These are phyloP conservation scores for Drosophila nannoptera DNA, from an alignment of 1,140 invertebrate species.

Conservation along the genomic window DNA sequence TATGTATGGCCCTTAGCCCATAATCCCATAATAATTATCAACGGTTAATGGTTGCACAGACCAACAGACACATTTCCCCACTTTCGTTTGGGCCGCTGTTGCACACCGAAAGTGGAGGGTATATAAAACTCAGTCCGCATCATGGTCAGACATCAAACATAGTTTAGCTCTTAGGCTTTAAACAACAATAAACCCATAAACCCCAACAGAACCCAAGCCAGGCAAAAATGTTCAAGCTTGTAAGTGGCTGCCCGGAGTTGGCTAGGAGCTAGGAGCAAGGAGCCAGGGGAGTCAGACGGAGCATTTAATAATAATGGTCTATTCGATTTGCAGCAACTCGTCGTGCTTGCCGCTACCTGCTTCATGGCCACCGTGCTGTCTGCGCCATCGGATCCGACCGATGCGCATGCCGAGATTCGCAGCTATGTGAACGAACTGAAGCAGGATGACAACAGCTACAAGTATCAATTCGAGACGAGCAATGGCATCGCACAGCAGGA, in stretches of 20 bases:
- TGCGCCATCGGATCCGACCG: constrained; percentile 54
- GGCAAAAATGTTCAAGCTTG: constrained; percentile 69
- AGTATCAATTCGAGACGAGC: constrained; percentile 81
- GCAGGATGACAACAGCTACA: constrained; percentile 80
- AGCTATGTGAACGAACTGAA: constrained; percentile 66
- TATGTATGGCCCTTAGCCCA: constrained; percentile 17
- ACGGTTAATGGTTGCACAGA: constrained; percentile 52
- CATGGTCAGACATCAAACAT: constrained; percentile 59
- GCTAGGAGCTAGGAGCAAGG: not conserved
- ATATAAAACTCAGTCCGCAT: constrained; percentile 52
- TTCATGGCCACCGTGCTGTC: constrained; percentile 25
- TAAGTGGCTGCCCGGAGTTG: constrained; percentile 41
- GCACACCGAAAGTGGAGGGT: constrained; percentile 31
- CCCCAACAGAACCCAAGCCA: constrained; percentile 47
- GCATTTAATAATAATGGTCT: not conserved
- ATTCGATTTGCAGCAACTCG: constrained; percentile 31
- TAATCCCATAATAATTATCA: constrained; percentile 43
- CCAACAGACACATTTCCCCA: constrained; percentile 31
- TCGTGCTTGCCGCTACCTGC: constrained; percentile 10
- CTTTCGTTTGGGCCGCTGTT: constrained; percentile 44
- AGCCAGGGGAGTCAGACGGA: not conserved
- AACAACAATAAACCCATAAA: constrained; percentile 44
- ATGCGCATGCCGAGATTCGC: constrained; percentile 68
- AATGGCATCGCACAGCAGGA: constrained; percentile 83
- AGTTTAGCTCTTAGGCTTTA: constrained; percentile 65